phyloP scores from a whole-genome alignment of 1,140 invertebrate genomes.

The Drosophila teissieri region DNA sequence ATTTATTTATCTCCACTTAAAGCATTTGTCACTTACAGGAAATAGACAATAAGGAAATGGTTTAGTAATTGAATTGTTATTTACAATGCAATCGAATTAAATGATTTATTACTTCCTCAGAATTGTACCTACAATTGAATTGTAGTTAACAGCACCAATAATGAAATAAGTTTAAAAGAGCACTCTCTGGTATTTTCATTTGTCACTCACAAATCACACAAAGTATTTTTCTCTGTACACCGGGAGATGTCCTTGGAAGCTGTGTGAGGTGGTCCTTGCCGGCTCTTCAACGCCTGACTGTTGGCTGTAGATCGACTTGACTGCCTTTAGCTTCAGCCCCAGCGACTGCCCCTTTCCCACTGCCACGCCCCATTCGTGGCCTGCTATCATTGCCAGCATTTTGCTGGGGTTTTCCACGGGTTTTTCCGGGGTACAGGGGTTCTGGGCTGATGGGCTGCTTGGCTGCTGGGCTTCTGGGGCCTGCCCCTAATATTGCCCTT shows the following conservation, averaged over 20 bases:
- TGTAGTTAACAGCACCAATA: too few species aligned
- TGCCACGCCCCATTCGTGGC: slow-evolving; percentile 17
- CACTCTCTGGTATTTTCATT: too few species aligned
- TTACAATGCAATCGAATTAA: too few species aligned
- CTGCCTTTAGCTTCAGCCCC: slow-evolving; percentile 10
- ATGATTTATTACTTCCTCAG: too few species aligned
- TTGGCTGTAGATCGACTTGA: slow-evolving; percentile 51
- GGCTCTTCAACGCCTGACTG: slow-evolving; percentile 54
- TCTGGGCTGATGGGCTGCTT: too few species aligned
- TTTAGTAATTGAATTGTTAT: too few species aligned
- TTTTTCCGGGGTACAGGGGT: slow-evolving; percentile 13
- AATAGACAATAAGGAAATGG: too few species aligned
- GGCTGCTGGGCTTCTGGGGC: slow-evolving; percentile 7
- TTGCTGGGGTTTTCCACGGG: slow-evolving; percentile 15
- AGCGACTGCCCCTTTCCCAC: slow-evolving; percentile 5
- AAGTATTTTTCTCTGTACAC: slow-evolving; percentile 6
- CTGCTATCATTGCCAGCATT: slow-evolving; percentile 49
- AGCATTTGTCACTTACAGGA: too few species aligned
- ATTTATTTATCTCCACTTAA: too few species aligned
- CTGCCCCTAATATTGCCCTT: slow-evolving; percentile 72
- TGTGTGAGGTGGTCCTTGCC: slow-evolving; percentile 52
- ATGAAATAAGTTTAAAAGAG: too few species aligned
- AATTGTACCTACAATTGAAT: too few species aligned
- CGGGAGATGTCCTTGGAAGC: slow-evolving; percentile 46
- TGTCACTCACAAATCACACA: too few species aligned